Percentiles rank a stretch among this genome's conserved stretches.
phyloP scores from a whole-genome alignment of 1,140 invertebrate genomes.

The Probaryconus sp. region DNA sequence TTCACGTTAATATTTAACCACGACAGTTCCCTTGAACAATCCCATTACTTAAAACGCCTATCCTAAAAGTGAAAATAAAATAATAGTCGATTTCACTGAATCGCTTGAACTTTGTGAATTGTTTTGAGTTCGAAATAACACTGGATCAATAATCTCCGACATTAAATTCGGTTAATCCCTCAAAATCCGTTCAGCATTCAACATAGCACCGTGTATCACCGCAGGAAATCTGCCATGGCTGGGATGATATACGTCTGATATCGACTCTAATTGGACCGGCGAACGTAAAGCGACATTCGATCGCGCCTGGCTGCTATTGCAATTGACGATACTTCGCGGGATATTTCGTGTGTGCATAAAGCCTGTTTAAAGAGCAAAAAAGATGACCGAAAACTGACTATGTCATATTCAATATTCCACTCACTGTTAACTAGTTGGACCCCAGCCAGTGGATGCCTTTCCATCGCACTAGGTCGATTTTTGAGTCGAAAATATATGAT shows the following conservation, averaged over 20 bases:
- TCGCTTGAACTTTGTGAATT: too few species aligned
- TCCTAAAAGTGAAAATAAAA: too few species aligned
- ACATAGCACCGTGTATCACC: not conserved
- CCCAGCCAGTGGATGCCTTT: too few species aligned
- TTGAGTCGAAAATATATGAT: slow-evolving; percentile 13
- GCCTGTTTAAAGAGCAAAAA: not conserved
- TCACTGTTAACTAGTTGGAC: slow-evolving; percentile 21
- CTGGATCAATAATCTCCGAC: too few species aligned
- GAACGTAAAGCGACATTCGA: not conserved
- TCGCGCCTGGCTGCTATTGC: too few species aligned
- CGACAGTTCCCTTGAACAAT: too few species aligned
- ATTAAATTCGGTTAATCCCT: not conserved
- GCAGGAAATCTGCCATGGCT: too few species aligned
- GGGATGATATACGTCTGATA: not conserved
- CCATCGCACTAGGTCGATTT: too few species aligned
- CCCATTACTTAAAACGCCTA: too few species aligned
- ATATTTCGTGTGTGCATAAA: not conserved
- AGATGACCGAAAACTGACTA: not conserved
- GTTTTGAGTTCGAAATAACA: too few species aligned
- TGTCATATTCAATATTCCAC: slow-evolving; percentile 10
- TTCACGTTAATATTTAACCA: too few species aligned
- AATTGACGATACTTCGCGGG: not conserved
- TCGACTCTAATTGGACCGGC: not conserved
- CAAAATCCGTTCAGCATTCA: not conserved
- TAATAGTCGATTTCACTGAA: too few species aligned